Conservation (phyloP, 2,888 invertebrate species). For the Microctonus aethiopoides region DNA sequence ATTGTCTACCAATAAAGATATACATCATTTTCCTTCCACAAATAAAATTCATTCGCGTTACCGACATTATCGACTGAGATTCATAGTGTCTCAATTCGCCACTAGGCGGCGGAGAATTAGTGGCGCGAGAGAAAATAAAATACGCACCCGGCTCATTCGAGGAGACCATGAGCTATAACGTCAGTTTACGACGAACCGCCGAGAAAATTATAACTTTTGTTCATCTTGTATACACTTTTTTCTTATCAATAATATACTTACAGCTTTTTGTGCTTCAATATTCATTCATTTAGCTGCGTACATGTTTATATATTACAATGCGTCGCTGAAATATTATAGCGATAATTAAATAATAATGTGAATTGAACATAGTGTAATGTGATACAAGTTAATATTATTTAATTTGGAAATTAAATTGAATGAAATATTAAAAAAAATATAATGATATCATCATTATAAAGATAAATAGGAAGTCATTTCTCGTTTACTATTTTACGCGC, state of each 20-base stretch:
- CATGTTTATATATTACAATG: neutral
- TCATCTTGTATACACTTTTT: conserved; percentile 1
- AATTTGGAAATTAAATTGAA: no score
- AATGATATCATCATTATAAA: neutral
- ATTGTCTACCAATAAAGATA: no score
- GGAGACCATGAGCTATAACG: conserved; percentile 40
- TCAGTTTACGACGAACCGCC: conserved; percentile 54
- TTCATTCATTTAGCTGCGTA: neutral
- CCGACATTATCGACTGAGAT: neutral
- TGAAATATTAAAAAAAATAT: neutral
- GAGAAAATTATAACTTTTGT: conserved; percentile 33
- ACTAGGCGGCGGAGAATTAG: conserved; percentile 21
- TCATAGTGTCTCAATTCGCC: neutral
- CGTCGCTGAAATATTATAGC: no score
- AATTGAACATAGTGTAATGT: no score
- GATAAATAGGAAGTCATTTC: no score
- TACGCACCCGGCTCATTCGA: conserved; percentile 32
- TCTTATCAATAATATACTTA: neutral
- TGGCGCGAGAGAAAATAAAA: conserved; percentile 31
- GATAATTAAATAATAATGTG: no score
- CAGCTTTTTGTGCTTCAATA: neutral
- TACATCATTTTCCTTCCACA: no score
- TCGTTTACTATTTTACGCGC: neutral
- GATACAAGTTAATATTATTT: no score
- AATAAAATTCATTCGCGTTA: neutral